Evolutionary conservation across 2,888 invertebrate genomes (phyloP).

Genomic region (Acanthacorydalis orientalis): DNA sequence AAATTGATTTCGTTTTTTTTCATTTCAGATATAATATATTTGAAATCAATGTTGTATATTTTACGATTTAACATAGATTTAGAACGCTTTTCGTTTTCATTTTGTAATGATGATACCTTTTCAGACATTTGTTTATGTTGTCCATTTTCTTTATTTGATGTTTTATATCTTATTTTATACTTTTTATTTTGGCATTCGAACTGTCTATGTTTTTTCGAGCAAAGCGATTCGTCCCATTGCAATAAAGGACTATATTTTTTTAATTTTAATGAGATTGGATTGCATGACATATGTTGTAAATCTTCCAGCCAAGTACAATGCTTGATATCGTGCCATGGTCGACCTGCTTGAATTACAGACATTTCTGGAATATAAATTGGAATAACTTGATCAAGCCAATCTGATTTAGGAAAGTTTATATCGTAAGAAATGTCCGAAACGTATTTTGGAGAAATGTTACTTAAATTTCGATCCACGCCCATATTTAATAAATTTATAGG

Average conservation of each 20-base stretch:
- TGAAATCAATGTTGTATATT: too few relatives aligned
- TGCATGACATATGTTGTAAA: background rate
- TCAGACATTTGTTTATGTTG: too few relatives aligned
- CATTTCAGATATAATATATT: too few relatives aligned
- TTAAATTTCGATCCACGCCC: background rate
- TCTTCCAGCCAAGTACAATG: slow-evolving; percentile 1
- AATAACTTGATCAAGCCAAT: background rate
- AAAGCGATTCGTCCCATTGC: background rate
- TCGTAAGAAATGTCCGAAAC: background rate
- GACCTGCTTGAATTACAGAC: background rate
- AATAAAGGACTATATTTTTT: background rate
- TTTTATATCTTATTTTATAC: too few relatives aligned
- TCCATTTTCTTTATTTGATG: too few relatives aligned
- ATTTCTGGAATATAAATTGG: background rate
- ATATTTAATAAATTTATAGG: background rate
- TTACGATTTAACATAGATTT: too few relatives aligned
- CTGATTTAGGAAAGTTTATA: background rate
- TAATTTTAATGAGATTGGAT: background rate
- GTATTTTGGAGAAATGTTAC: background rate
- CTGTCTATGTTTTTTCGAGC: background rate
- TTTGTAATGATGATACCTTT: too few relatives aligned
- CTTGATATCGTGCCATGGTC: background rate
- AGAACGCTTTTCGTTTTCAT: too few relatives aligned
- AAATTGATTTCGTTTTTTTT: too few relatives aligned
- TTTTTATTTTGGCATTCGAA: background rate